Evolutionary conservation across 2,797 vertebrate species (phyloP), one percentile per base, ranked within the genome.

Genomic region (Myotis planiceps): DNA sequence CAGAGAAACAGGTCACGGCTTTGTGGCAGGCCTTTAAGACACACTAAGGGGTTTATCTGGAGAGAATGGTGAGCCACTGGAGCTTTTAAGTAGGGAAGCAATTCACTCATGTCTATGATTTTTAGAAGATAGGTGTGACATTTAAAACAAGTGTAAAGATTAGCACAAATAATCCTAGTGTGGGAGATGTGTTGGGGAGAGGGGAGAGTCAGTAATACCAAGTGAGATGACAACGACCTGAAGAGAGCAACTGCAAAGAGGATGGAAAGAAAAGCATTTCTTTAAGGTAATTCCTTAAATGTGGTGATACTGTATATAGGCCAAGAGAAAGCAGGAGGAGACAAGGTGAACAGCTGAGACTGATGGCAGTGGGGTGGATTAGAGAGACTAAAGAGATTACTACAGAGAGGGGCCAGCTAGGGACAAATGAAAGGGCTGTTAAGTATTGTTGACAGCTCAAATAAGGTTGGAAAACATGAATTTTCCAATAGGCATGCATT

Each of bases 271-370:
- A 66, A 58, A 39, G 19, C 3, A 66, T 55, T 92, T 86, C 66
- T 45, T 93, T 79, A 90, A 68, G 21, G 47, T n/a, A 34, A 21
- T 58, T 84, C 68, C 83, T 91, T n/a, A 47, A 92, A 88, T n/a
- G 39, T 74, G 47, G 42, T 55, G 29, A 84, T 32, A 51, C 27
- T 37, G 49, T 86, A 80, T 29, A 34, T 2, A 72, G 32, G 82
- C 74, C 86, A 37, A 79, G 82, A 83, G 91, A 96, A 86, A 91
- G 60, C 16, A 3, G 23, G 10, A 84, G 88, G 51, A 68, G 51
- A 45, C 82, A 92, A 87, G 90, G 75, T 91, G 82, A 92, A 74
- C 82, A 95, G 88, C 88, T 95, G 88, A 94, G 25, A 80, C 66
- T 12, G 34, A 78, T 14, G 45, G 23, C 45, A 21, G 82, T 60